Evolutionary conservation across 2,888 invertebrate species (phyloP).

Genomic region (Anoplius nigerrimus): DNA sequence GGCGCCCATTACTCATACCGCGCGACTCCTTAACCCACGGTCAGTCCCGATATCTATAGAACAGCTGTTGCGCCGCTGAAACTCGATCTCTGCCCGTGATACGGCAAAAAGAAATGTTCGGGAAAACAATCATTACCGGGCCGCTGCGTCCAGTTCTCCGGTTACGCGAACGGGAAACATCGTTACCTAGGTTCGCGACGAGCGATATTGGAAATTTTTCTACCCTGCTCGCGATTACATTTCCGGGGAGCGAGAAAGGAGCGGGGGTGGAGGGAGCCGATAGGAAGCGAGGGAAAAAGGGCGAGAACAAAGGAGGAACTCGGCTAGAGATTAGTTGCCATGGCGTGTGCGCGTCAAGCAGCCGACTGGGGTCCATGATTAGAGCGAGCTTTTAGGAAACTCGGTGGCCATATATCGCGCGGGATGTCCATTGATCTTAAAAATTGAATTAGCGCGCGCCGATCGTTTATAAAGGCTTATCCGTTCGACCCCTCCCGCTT

Average conservation of each 20-base stretch:
- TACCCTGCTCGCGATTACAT: not conserved
- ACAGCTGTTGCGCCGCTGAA: no score
- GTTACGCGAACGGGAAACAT: not conserved
- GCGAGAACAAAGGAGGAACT: slow-evolving; percentile 11
- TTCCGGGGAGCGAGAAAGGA: not conserved
- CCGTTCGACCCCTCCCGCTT: not conserved
- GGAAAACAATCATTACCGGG: no score
- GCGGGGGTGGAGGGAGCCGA: not conserved
- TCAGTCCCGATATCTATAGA: no score
- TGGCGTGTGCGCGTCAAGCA: slow-evolving; percentile 29
- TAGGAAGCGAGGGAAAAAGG: slow-evolving; percentile 4
- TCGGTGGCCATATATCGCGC: slow-evolving; percentile 10
- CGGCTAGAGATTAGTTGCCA: slow-evolving; percentile 45
- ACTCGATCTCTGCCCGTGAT: no score
- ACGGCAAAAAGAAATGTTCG: no score
- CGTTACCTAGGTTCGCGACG: not conserved
- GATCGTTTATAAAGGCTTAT: slow-evolving; percentile 12
- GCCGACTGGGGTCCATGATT: slow-evolving; percentile 38
- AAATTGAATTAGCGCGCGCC: slow-evolving; percentile 34
- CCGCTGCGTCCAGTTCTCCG: not conserved
- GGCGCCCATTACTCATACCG: no score
- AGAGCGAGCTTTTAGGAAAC: slow-evolving; percentile 38
- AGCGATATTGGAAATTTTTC: slow-evolving; percentile 8
- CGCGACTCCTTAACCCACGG: no score
- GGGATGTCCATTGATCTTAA: slow-evolving; percentile 33